These are phyloP conservation scores for Heliconius erato DNA, from an alignment of 2,888 invertebrate genomes.

Conservation along the genomic window DNA sequence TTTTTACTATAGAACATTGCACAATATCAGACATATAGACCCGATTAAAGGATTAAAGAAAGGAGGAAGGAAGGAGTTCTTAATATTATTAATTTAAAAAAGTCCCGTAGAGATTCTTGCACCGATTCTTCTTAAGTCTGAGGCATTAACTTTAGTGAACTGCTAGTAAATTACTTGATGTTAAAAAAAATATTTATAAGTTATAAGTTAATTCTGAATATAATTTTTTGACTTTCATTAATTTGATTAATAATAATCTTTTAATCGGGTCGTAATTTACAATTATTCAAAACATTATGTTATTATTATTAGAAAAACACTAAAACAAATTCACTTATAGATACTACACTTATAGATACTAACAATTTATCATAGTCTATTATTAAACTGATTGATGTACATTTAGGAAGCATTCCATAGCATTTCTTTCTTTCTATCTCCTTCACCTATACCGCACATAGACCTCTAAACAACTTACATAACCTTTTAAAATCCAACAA, in stretches of 20 bases:
- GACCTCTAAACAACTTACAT: not conserved
- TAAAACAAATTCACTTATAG: not conserved
- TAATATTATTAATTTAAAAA: not conserved
- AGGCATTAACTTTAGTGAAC: too few relatives aligned
- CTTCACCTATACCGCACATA: not conserved
- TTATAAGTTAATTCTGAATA: too few relatives aligned
- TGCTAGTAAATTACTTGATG: too few relatives aligned
- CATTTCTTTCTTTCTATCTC: not conserved
- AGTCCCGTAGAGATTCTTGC: too few relatives aligned
- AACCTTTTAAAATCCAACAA: not conserved
- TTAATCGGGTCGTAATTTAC: not conserved
- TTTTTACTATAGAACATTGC: conserved; percentile 29
- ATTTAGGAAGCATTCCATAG: conserved; percentile 2
- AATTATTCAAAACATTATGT: too few relatives aligned
- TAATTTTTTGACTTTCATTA: too few relatives aligned
- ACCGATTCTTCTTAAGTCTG: too few relatives aligned
- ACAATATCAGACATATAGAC: conserved; percentile 20
- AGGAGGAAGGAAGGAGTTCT: not conserved
- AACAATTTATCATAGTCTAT: not conserved
- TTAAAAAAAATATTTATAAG: too few relatives aligned
- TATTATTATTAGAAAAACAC: not conserved
- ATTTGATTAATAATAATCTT: not conserved
- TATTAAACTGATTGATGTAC: not conserved
- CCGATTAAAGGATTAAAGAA: not conserved
- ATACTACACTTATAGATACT: not conserved